phyloP scores from a whole-genome alignment of 2,113 vertebrate species.

The Cinclus mexicanus region DNA sequence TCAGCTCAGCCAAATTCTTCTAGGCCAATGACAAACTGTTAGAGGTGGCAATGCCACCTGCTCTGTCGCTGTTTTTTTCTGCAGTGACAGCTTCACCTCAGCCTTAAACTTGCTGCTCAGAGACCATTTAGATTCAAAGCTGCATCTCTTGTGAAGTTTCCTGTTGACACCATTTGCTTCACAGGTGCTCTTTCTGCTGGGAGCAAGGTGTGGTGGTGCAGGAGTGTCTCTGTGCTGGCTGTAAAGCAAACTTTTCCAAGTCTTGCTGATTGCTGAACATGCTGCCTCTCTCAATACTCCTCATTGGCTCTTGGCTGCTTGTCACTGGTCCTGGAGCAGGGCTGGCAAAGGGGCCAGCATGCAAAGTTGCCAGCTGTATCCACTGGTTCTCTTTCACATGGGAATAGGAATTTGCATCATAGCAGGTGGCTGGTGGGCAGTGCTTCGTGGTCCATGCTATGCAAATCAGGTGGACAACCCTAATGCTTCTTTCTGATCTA shows the following conservation, averaged over 20 bases:
- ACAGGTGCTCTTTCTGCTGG: not conserved
- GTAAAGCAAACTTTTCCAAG: not conserved
- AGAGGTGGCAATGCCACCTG: not conserved
- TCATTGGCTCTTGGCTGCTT: not conserved
- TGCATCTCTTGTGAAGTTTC: not conserved
- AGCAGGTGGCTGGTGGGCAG: not conserved
- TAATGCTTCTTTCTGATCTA: not conserved
- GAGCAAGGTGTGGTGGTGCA: not conserved
- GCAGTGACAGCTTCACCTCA: not conserved
- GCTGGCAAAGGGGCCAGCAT: not conserved
- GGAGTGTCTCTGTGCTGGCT: not conserved
- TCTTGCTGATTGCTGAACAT: not conserved
- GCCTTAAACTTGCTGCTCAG: not conserved
- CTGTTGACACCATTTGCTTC: not conserved
- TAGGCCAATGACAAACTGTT: not conserved
- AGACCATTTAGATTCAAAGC: not conserved
- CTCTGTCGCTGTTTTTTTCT: not conserved
- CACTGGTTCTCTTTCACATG: not conserved
- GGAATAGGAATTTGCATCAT: not conserved
- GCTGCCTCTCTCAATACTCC: not conserved
- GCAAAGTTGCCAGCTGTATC: not conserved
- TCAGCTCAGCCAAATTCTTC: not conserved
- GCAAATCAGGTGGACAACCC: not conserved
- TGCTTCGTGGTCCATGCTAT: not conserved
- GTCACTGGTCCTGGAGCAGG: not conserved